A percentile compares a stretch with the other conserved stretches of the same genome.
These are phyloP conservation scores for Torymus auratus DNA, from an alignment of 2,888 invertebrate species.

Conservation along the genomic window DNA sequence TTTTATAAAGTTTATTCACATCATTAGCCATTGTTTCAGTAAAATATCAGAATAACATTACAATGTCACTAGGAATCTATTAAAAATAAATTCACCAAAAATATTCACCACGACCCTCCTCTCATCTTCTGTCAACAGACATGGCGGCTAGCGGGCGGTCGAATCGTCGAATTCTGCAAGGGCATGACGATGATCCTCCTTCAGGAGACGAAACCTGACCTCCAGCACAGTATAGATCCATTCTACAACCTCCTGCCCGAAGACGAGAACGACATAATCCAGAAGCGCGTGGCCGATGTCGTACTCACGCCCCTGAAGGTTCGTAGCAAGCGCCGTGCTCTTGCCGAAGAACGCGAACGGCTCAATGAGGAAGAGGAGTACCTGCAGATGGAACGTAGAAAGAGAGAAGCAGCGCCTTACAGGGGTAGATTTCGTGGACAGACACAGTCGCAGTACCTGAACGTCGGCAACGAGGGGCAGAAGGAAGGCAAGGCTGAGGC, in stretches of 20 bases:
- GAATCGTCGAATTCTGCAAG: conserved; percentile 77
- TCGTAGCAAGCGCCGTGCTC: conserved; percentile 45
- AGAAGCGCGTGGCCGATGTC: conserved; percentile 43
- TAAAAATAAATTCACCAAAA: too few species aligned
- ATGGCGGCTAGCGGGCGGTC: conserved; percentile 76
- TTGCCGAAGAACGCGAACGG: conserved; percentile 22
- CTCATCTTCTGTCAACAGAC: conserved; percentile 67
- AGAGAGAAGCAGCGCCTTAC: conserved; percentile 66
- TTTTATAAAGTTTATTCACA: too few species aligned
- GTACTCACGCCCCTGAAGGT: conserved; percentile 51
- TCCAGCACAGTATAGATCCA: conserved; percentile 60
- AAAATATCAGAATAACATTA: too few species aligned
- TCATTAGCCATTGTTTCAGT: too few species aligned
- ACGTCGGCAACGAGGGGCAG: conserved; percentile 81
- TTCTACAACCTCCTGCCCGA: conserved; percentile 69
- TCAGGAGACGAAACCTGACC: conserved; percentile 67
- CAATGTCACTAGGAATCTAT: too few species aligned
- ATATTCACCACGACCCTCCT: too few species aligned
- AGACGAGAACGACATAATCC: conserved; percentile 67
- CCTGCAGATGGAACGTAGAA: conserved; percentile 59
- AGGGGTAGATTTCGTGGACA: conserved; percentile 83
- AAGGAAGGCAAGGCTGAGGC: conserved; percentile 88
- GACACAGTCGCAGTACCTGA: conserved; percentile 90
- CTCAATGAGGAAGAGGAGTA: conserved; percentile 13
- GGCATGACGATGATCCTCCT: conserved; percentile 76